Base-by-base conservation (phyloP, 2,113 vertebrate species). In the Misgurnus anguillicaudatus region DNA sequence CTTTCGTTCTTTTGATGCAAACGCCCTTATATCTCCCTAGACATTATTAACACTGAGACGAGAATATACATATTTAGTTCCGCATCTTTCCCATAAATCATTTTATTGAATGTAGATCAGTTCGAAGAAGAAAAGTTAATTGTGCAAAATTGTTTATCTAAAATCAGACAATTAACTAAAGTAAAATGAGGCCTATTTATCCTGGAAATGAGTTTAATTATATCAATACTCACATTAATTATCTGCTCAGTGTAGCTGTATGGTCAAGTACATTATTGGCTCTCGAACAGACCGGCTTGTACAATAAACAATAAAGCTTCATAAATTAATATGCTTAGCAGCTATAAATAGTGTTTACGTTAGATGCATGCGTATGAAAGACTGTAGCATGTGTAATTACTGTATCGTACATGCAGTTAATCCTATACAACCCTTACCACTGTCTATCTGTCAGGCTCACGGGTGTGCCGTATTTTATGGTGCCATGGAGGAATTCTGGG, bases 281-380 rank as follows among this genome's bases (percentile, higher is more conserved):
- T 80, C 61, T 45, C 38, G 57, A 10, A 80, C 60, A 62, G 24
- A 53, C 19, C 78, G 42, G 66, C 75, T 31, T 80, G 82, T 83
- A 76, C 85, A 77, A 82, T 89, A 84, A 83, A 90, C 90, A 90
- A 92, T 90, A 90, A 90, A 88, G 84, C 87, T 64, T 77, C 89
- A 87, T 92, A 91, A 92, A 93, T 93, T 89, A 92, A 91, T 88
- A 87, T 86, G 79, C 84, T 84, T 80, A 86, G 86, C 85, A 83
- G 86, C 87, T 85, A 88, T 91, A 92, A 93, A 91, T 86, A 88
- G 84, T 85, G 90, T 89, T 92, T 87, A 90, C 87, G 87, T 85
- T 87, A 80, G 45, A 79, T 3, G 67, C 84, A 57, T 85, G 84
- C 88, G 82, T 86, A 77, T 82, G 86, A 81, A 79, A 85, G 85